Evolutionary conservation across 2,888 invertebrate genomes (phyloP).

Genomic region (Hoplodrina blanda): DNA sequence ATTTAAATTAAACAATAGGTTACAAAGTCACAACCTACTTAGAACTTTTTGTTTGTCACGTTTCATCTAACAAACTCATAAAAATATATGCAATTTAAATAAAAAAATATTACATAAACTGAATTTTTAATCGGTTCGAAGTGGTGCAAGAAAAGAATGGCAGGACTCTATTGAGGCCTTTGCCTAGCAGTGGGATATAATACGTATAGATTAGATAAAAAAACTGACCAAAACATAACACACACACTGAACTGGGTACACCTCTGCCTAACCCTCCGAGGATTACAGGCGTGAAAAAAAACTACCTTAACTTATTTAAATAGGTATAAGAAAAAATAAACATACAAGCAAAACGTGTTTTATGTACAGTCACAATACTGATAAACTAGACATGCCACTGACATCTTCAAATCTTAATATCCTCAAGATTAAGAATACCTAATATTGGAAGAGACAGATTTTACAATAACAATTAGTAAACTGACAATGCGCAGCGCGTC

Average conservation of each 20-base stretch:
- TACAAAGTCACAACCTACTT: conserved; percentile 11
- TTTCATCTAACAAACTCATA: neutral
- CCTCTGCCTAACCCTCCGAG: too few relatives aligned
- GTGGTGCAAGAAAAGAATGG: too few relatives aligned
- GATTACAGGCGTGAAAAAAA: too few relatives aligned
- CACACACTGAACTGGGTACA: too few relatives aligned
- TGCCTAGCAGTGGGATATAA: too few relatives aligned
- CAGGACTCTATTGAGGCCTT: too few relatives aligned
- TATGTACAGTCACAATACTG: conserved; percentile 5
- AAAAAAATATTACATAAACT: neutral
- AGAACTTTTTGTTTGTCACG: neutral
- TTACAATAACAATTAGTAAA: conserved; percentile 12
- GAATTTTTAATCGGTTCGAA: too few relatives aligned
- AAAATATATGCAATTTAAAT: too few relatives aligned
- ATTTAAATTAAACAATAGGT: neutral
- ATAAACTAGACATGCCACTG: conserved; percentile 27
- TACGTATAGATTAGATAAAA: too few relatives aligned
- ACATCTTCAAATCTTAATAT: conserved; percentile 18
- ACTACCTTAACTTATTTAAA: too few relatives aligned
- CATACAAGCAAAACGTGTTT: neutral
- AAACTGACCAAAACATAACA: too few relatives aligned
- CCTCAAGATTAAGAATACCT: conserved; percentile 11
- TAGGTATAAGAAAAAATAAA: conserved; percentile 2
- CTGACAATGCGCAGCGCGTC: conserved; percentile 44
- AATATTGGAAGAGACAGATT: conserved; percentile 3